Percentiles rank a stretch among this genome's conserved stretches.
Conservation (phyloP, 2,113 vertebrate genomes). For the Indicator maculatus region DNA sequence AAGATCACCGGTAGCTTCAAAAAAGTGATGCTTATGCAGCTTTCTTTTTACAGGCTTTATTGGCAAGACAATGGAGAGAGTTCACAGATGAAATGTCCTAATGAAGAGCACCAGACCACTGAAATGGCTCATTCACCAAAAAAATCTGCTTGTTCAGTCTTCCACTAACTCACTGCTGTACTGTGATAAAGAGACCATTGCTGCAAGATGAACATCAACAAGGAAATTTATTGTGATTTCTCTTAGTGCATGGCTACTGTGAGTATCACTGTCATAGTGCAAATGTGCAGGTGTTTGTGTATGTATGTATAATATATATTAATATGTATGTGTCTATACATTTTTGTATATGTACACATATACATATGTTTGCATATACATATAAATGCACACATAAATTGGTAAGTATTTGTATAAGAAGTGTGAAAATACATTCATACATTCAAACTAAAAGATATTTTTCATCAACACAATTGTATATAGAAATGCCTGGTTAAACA, state of each 20-base stretch:
- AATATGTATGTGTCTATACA: background rate
- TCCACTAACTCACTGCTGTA: background rate
- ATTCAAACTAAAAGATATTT: background rate
- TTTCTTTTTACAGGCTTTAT: background rate
- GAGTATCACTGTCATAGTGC: background rate
- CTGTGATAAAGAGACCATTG: background rate
- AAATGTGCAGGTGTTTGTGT: accelerated
- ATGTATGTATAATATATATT: background rate
- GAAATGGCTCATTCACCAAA: background rate
- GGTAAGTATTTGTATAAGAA: background rate
- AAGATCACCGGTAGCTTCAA: background rate
- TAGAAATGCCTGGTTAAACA: background rate
- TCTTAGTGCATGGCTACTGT: background rate
- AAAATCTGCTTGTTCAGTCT: background rate
- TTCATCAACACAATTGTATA: background rate
- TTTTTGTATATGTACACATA: background rate
- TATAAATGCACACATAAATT: background rate
- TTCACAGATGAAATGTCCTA: background rate
- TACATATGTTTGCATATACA: background rate
- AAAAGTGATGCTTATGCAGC: background rate
- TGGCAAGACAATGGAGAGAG: background rate
- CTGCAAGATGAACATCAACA: background rate
- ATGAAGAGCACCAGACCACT: background rate
- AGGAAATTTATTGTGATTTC: background rate
- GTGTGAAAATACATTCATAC: no score